Evolutionary conservation across 2,888 invertebrate genomes (phyloP).

Genomic region (Ptychoptera contaminata): DNA sequence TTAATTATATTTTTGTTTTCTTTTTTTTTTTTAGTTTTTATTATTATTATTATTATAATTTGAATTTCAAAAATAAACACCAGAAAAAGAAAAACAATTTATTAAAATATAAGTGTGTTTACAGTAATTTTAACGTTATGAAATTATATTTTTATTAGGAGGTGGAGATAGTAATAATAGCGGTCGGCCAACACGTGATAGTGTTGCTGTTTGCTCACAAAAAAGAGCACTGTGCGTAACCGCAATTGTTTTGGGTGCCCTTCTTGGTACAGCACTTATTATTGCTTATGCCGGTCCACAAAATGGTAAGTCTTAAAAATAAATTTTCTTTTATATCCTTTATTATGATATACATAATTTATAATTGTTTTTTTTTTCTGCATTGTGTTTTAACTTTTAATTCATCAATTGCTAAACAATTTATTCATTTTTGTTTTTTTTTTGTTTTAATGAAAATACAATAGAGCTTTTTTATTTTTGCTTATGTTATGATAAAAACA

Average conservation of each 20-base stretch:
- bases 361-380: too few relatives aligned
- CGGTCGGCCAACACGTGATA: conserved; percentile 31
- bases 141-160: conserved; percentile 9
- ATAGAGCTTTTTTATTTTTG: too few relatives aligned
- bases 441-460: too few relatives aligned
- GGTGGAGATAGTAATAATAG: conserved; percentile 31
- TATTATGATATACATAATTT: not conserved
- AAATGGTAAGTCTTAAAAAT: conserved; percentile 44
- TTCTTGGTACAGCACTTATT: conserved; percentile 69
- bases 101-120: not conserved
- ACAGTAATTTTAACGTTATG: conserved; percentile 15
- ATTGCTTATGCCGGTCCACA: conserved; percentile 84
- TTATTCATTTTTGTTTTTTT: too few relatives aligned
- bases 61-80: too few relatives aligned
- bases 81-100: too few relatives aligned
- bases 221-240: conserved; percentile 70
- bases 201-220: conserved; percentile 77
- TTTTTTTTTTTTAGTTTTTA: too few relatives aligned
- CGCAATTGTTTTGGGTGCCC: conserved; percentile 58
- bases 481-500: too few relatives aligned
- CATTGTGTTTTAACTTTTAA: not conserved
- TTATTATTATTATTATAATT: too few relatives aligned
- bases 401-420: not conserved
- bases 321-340: conserved; percentile 7
- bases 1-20: conserved; percentile 2